Percentiles rank a stretch among this genome's conserved stretches.
Evolutionary conservation across 2,888 invertebrate genomes (phyloP).

Genomic region (Ephialtes manifestator): DNA sequence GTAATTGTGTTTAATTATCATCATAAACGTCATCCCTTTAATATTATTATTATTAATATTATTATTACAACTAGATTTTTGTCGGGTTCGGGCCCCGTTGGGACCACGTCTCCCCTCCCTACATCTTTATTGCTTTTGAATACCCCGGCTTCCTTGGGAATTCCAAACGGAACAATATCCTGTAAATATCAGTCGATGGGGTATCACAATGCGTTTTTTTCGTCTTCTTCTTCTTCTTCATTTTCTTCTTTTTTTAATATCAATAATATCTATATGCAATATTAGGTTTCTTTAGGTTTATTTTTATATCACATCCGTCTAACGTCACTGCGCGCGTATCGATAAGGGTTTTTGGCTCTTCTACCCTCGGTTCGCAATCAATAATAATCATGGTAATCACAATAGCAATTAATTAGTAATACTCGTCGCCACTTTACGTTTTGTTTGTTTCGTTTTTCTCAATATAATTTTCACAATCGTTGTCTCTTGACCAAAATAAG

Average conservation of each 20-base stretch:
- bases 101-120: conserved; percentile 78
- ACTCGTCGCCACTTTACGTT: conserved; percentile 34
- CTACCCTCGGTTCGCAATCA: conserved; percentile 70
- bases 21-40: conserved; percentile 47
- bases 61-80: conserved; percentile 67
- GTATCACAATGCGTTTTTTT: conserved; percentile 81
- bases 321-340: conserved; percentile 71
- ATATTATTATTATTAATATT: conserved; percentile 50
- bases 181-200: conserved; percentile 85
- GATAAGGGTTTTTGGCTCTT: conserved; percentile 63
- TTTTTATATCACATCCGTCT: conserved; percentile 77
- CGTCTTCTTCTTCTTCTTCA: conserved; percentile 57
- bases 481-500: conserved; percentile 48
- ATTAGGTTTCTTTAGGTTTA: conserved; percentile 70
- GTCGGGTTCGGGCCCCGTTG: conserved; percentile 72
- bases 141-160: conserved; percentile 85
- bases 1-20: conserved; percentile 68
- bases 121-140: conserved; percentile 85
- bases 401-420: conserved; percentile 64
- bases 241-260: conserved; percentile 66
- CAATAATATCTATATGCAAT: conserved; percentile 70
- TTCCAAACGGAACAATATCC: conserved; percentile 86
- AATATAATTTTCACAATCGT: conserved; percentile 64
- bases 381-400: conserved; percentile 73
- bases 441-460: conserved; percentile 39